phyloP scores from a whole-genome alignment of 2,113 vertebrate species.

The Lophotis ruficrista region DNA sequence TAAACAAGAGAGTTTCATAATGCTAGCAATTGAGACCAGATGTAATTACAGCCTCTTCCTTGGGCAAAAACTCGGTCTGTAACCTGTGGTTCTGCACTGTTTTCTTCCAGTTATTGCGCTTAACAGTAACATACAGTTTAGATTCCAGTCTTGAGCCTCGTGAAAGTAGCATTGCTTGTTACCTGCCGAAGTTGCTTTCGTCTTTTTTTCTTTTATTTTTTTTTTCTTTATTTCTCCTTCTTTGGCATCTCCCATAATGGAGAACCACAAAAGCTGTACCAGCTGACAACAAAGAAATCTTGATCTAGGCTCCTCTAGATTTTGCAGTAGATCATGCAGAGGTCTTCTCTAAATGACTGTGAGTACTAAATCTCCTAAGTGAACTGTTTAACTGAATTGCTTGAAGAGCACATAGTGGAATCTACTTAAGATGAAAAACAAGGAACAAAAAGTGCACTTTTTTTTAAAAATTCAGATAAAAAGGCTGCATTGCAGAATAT shows the following conservation, averaged over 20 bases:
- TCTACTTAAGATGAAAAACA: background rate
- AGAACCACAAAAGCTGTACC: background rate
- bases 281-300: constrained; percentile 19
- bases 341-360: background rate
- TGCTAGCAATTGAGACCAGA: background rate
- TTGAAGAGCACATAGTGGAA: background rate
- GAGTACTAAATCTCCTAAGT: background rate
- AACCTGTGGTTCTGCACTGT: background rate
- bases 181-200: background rate
- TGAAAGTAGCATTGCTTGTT: background rate
- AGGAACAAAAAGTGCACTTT: background rate
- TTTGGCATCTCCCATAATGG: background rate
- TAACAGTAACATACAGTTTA: constrained; percentile 27
- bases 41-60: background rate
- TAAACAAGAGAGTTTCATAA: background rate
- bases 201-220: accelerated
- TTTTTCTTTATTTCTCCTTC: accelerated
- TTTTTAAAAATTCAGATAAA: background rate
- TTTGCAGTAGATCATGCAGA: background rate
- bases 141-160: constrained; percentile 7
- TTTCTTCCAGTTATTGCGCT: background rate
- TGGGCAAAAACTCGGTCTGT: background rate
- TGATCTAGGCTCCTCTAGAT: background rate
- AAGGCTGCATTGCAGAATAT: background rate
- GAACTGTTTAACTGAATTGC: background rate